These are phyloP conservation scores for Malacoraja senta DNA, from an alignment of 2,797 vertebrate species.

Conservation along the genomic window DNA sequence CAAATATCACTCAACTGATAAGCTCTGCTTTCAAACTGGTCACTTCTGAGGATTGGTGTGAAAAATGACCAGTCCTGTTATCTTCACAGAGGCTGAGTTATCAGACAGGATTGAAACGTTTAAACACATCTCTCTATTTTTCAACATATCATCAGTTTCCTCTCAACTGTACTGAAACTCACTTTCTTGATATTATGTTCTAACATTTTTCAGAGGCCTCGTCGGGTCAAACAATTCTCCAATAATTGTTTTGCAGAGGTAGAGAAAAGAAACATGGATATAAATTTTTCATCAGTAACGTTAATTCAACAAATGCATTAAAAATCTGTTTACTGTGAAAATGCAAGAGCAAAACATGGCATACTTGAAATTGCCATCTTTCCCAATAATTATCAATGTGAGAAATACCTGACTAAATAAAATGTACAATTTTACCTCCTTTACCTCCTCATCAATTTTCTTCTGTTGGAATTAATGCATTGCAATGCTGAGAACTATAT, in stretches of 20 bases:
- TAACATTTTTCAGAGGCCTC: neutral
- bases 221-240: too few relatives aligned
- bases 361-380: neutral
- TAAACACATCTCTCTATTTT: conserved; percentile 30
- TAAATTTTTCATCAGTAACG: neutral
- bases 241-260: neutral
- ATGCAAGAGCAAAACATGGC: neutral
- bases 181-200: neutral
- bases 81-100: conserved; percentile 22
- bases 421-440: neutral
- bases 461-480: neutral
- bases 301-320: neutral
- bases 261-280: neutral
- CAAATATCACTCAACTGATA: conserved; percentile 37
- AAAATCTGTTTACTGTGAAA: neutral
- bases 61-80: conserved; percentile 16
- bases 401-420: neutral
- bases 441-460: neutral
- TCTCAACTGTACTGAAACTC: neutral
- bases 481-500: too few relatives aligned
- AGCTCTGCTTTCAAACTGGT: conserved; percentile 15
- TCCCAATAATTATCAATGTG: neutral
- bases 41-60: neutral
- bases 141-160: conserved; percentile 3
- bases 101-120: conserved; percentile 14